Percentiles rank a stretch among this genome's conserved stretches.
phyloP scores from a whole-genome alignment of 2,113 vertebrate species.

The Chrysochloris asiatica region DNA sequence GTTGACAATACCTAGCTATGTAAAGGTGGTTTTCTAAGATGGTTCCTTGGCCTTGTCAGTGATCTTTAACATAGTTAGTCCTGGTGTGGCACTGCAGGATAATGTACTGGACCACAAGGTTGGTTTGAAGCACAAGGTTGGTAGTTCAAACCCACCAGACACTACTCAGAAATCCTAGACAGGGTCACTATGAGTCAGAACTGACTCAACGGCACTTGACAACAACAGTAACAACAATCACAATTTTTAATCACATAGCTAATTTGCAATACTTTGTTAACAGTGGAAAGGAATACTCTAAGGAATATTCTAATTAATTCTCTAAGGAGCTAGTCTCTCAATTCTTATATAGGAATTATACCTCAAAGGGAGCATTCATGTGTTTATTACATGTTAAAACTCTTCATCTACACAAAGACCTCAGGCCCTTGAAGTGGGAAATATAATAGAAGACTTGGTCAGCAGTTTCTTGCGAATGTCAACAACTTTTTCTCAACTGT shows the following conservation, averaged over 20 bases:
- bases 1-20: not conserved
- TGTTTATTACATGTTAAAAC: not conserved
- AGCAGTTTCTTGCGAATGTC: not conserved
- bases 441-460: not conserved
- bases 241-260: not conserved
- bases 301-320: no score
- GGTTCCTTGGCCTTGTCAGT: not conserved
- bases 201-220: no score
- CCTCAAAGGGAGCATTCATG: not conserved
- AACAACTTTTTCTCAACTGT: not conserved
- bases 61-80: no score
- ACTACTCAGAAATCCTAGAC: no score
- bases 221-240: no score
- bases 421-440: not conserved
- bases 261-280: not conserved
- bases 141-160: no score
- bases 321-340: not conserved
- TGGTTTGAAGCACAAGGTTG: no score
- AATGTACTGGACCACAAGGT: no score
- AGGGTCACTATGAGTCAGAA: no score
- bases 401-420: not conserved
- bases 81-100: no score
- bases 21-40: constrained; percentile 32
- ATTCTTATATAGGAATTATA: not conserved
- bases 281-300: constrained; percentile 15